Percentiles rank a stretch among this genome's conserved stretches.
Conservation (phyloP, 2,797 vertebrate species). For the Poecilia velifera region DNA sequence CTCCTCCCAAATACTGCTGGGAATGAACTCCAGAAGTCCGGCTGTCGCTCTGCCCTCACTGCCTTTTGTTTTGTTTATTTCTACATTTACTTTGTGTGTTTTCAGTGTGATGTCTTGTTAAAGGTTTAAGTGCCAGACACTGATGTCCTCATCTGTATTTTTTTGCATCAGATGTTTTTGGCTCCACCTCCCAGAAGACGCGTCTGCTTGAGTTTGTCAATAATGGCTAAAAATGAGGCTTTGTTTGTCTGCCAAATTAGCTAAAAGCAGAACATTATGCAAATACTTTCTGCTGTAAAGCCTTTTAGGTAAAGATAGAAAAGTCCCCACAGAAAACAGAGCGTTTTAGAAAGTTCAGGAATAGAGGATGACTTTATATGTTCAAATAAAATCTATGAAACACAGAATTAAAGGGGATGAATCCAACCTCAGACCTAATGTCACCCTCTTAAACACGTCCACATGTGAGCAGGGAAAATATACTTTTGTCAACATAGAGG, state of each 20-base stretch:
- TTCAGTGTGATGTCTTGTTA: not conserved
- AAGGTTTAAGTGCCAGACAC: not conserved
- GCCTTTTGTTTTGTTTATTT: not conserved
- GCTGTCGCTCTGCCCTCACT: not conserved
- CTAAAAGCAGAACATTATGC: constrained; percentile 6
- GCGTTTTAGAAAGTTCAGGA: not conserved
- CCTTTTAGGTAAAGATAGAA: not conserved
- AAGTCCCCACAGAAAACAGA: not conserved
- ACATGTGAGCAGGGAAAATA: not conserved
- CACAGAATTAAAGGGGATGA: not conserved
- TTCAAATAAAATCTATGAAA: not conserved
- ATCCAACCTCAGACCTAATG: not conserved
- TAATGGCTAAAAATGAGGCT: not conserved
- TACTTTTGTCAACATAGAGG: not conserved
- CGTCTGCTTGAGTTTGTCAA: not conserved
- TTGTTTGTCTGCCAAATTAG: constrained; percentile 5
- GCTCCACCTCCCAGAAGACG: constrained; percentile 1
- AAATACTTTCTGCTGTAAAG: constrained; percentile 4
- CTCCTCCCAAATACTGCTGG: not conserved
- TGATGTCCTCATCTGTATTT: not conserved
- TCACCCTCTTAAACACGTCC: not conserved
- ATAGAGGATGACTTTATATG: not conserved
- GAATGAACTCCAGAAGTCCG: not conserved
- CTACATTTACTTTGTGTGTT: not conserved
- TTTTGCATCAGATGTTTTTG: not conserved